These are phyloP conservation scores for chimpanzee (Pan troglodytes) DNA, from an alignment of 2,113 vertebrate genomes.

Conservation along the genomic window NHGRI_mPanTro3-v2.1_pri NC_072404.2:15024501-15025000, in stretches of 20 bases:
- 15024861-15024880: not conserved
- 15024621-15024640: not conserved
- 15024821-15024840: not conserved
- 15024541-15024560: not conserved
- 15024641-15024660: not conserved
- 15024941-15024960: not conserved
- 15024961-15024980: not conserved
- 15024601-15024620: not conserved
- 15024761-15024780: not conserved
- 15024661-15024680: slow-evolving; percentile 5
- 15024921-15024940: not conserved
- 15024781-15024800: not conserved
- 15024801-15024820: slow-evolving; percentile 39
- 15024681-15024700: not conserved
- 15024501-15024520: not conserved
- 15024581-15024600: not conserved
- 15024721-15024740: not conserved
- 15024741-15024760: not conserved
- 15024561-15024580: not conserved
- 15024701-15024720: not conserved
- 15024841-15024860: not conserved
- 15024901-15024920: not conserved
- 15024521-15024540: not conserved
- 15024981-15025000: slow-evolving; percentile 6
- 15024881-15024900: not conserved